These are phyloP conservation scores for Drosophila simulans DNA, from an alignment of 1,140 invertebrate genomes.

Conservation along the genomic window DNA sequence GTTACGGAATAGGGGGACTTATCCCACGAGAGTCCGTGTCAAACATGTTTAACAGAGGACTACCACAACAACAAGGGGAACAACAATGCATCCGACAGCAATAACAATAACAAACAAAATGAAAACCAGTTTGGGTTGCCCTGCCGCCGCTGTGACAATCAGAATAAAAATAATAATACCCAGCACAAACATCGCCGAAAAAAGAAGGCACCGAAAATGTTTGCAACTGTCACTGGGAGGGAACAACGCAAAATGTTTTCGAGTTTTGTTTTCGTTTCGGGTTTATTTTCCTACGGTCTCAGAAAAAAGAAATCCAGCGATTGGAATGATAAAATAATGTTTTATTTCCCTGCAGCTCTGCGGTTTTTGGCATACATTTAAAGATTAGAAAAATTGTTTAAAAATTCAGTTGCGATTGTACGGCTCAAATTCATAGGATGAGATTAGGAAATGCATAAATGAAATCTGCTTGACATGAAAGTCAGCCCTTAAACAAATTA, in stretches of 20 bases:
- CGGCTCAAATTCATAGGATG: neutral
- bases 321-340: constrained; percentile 36
- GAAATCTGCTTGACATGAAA: neutral
- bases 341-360: constrained; percentile 27
- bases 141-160: constrained; percentile 60
- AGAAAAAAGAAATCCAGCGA: constrained; percentile 15
- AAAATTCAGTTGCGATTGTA: constrained; percentile 6
- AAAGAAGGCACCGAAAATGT: constrained; percentile 60
- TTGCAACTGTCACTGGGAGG: constrained; percentile 68
- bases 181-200: constrained; percentile 40
- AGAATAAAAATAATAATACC: constrained; percentile 72
- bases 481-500: constrained; percentile 3
- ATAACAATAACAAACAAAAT: constrained; percentile 68
- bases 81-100: constrained; percentile 52
- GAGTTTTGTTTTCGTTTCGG: constrained; percentile 30
- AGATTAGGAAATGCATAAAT: neutral
- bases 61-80: constrained; percentile 58
- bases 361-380: constrained; percentile 41
- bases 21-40: constrained; percentile 74
- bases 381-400: constrained; percentile 34
- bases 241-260: constrained; percentile 43
- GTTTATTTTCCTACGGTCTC: constrained; percentile 36
- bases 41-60: constrained; percentile 79
- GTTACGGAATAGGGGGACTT: constrained; percentile 20
- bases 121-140: constrained; percentile 54